Evolutionary conservation across 2,797 vertebrate genomes (phyloP).

Genomic region (Nannoperca australis): DNA sequence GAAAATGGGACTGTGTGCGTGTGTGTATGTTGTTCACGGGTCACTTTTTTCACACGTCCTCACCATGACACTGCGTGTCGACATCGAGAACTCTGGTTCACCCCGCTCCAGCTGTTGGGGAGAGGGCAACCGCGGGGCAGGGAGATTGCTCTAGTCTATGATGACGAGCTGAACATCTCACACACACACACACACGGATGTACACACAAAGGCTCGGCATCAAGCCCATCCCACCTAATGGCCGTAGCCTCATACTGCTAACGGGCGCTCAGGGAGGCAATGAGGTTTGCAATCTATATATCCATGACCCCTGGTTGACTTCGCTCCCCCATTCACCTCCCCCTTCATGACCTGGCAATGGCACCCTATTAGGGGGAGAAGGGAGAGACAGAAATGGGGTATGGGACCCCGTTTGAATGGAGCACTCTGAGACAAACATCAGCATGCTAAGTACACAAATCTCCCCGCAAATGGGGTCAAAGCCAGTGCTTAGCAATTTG

Average conservation of each 20-base stretch:
- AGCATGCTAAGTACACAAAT: slow-evolving; percentile 78
- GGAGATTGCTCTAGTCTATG: slow-evolving; percentile 77
- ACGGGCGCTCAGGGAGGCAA: slow-evolving; percentile 82
- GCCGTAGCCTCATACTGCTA: slow-evolving; percentile 77
- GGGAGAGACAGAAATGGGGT: slow-evolving; percentile 71
- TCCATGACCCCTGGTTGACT: slow-evolving; percentile 87
- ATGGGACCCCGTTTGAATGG: slow-evolving; percentile 78
- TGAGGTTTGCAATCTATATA: slow-evolving; percentile 85
- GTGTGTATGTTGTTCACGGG: slow-evolving; percentile 13
- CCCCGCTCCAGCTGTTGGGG: slow-evolving; percentile 82
- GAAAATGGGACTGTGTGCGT: slow-evolving; percentile 6
- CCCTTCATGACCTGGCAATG: slow-evolving; percentile 86
- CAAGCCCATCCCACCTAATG: slow-evolving; percentile 80
- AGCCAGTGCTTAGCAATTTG: slow-evolving; percentile 80
- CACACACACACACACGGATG: slow-evolving; percentile 42
- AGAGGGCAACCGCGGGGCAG: slow-evolving; percentile 80
- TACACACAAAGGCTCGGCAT: slow-evolving; percentile 68
- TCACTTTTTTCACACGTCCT: slow-evolving; percentile 74
- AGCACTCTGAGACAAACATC: slow-evolving; percentile 76
- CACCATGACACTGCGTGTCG: slow-evolving; percentile 72
- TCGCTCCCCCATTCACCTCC: slow-evolving; percentile 73
- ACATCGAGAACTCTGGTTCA: slow-evolving; percentile 78
- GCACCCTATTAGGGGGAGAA: slow-evolving; percentile 81
- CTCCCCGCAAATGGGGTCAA: slow-evolving; percentile 80
- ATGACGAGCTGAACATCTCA: slow-evolving; percentile 69